Percentiles rank a stretch among this genome's conserved stretches.
Conservation (phyloP, 2,888 invertebrate genomes). For the Parascotia fuliginaria region DNA sequence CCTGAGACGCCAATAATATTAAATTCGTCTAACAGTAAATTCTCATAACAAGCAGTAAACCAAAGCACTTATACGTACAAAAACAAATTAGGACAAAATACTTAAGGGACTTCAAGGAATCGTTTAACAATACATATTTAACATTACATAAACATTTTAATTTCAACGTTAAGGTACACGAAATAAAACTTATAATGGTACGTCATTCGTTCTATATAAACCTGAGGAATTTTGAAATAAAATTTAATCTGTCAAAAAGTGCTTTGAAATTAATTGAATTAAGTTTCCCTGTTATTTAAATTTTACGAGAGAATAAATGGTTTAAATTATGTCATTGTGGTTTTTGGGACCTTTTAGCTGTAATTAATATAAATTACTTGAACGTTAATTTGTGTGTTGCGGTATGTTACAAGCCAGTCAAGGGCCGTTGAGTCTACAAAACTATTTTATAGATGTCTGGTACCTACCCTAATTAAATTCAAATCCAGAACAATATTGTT, state of each 20-base stretch:
- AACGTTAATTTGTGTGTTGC: too few relatives aligned
- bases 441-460: too few relatives aligned
- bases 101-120: slow-evolving; percentile 1
- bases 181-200: slow-evolving; percentile 23
- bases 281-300: slow-evolving; percentile 24
- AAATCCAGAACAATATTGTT: too few relatives aligned
- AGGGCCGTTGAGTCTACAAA: too few relatives aligned
- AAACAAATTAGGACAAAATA: slow-evolving; percentile 4
- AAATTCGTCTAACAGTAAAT: neutral
- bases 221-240: slow-evolving; percentile 12
- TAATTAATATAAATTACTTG: too few relatives aligned
- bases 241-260: slow-evolving; percentile 25
- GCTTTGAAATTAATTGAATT: slow-evolving; percentile 31
- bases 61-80: neutral
- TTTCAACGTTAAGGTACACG: slow-evolving; percentile 9
- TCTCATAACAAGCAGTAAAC: neutral
- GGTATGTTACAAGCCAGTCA: too few relatives aligned
- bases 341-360: neutral
- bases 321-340: slow-evolving; percentile 11
- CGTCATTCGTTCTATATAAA: slow-evolving; percentile 2
- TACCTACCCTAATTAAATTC: too few relatives aligned
- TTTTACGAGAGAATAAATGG: slow-evolving; percentile 14
- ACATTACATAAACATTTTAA: slow-evolving; percentile 7
- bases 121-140: neutral
- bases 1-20: too few relatives aligned